phyloP scores from a whole-genome alignment of 2,113 vertebrate species.

The Petroica traversi region DNA sequence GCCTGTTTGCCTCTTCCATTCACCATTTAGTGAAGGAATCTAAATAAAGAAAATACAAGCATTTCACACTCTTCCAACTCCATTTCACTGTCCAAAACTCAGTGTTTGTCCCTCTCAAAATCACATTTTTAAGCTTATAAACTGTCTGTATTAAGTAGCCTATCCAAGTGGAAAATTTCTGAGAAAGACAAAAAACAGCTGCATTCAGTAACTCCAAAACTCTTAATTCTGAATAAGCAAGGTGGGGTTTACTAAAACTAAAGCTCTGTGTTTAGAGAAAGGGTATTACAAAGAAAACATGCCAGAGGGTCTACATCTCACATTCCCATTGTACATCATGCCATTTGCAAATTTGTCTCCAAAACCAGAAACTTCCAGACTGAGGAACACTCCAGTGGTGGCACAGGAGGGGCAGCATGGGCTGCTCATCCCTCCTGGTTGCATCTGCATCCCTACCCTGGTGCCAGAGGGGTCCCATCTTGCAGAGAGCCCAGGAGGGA shows the following conservation, averaged over 20 bases:
- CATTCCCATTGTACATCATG: neutral
- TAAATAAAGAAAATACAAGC: neutral
- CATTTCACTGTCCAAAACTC: neutral
- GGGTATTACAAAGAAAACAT: neutral
- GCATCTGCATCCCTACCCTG: neutral
- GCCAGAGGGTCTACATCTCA: neutral
- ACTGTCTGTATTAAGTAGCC: neutral
- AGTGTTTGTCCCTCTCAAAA: neutral
- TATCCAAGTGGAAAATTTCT: neutral
- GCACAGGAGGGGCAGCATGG: neutral
- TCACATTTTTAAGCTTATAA: neutral
- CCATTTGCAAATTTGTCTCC: neutral
- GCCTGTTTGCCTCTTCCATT: neutral
- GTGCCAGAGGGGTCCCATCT: neutral
- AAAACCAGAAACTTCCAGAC: neutral
- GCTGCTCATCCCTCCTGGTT: neutral
- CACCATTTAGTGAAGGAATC: neutral
- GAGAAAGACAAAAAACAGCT: neutral
- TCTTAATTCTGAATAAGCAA: neutral
- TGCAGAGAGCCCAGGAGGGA: neutral
- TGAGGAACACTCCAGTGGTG: neutral
- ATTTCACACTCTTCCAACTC: neutral
- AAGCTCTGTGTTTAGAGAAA: neutral
- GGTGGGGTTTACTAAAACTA: neutral
- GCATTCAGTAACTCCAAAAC: neutral